Evolutionary conservation across 2,888 invertebrate genomes (phyloP), one percentile per base, ranked within the genome.

Genomic region (Pristionchus fissidentatus): DNA sequence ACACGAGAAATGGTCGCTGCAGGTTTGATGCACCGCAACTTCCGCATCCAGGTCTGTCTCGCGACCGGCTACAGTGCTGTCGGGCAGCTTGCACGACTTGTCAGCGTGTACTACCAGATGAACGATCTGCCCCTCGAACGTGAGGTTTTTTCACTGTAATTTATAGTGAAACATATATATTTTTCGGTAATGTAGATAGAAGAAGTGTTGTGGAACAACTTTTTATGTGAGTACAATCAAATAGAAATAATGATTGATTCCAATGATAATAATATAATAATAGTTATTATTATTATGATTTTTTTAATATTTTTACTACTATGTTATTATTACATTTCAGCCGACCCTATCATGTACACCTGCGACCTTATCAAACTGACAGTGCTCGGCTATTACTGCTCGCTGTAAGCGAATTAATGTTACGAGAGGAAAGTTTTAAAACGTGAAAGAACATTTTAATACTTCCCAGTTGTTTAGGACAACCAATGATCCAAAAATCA

Each of bases 311-410:
- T 7, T 13, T 55, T 55, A 55, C 55, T 7, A n/a, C 19, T n/a
- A n/a, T n/a, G n/a, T n/a, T n/a, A n/a, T n/a, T 26, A 3, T 26
- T 52, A 5, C 15, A 22, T 43, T 70, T 70, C 41, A 70, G 70
- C 38, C n/a, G 70, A 70, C 15, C 1, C 8, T 0, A 8, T 70
- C 0, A 70, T 70, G 70, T 70, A 41, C 43, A 4, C 26, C n/a
- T 70, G 70, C 26, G 70, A 70, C 26, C 26, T 70, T 8, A 70
- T 70, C 43, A 70, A 70, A 70, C 41, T 70, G 8, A 70, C 70
- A 10, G 70, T 70, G 41, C 70, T 70, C 70, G 70, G 70, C 43
- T 70, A 70, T 35, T 70, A 70, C 41, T 70, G 70, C 38, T 41
- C 70, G 43, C 43, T 70, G 70, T 70, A 10, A 70, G 70, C 26